These are phyloP conservation scores for Alces alces DNA, from an alignment of 2,113 vertebrate genomes.

Conservation along the genomic window DNA sequence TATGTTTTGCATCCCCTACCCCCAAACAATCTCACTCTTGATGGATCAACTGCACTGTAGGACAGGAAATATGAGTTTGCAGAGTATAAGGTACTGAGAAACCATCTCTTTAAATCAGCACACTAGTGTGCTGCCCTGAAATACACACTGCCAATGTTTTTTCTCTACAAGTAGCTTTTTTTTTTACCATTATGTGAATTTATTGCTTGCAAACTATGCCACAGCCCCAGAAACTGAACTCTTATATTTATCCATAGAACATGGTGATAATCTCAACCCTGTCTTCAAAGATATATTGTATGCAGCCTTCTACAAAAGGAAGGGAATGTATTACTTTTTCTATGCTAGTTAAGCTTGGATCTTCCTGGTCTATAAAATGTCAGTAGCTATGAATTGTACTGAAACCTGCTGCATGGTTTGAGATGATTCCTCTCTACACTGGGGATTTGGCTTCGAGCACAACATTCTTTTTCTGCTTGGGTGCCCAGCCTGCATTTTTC, in stretches of 20 bases:
- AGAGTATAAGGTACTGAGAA: slow-evolving; percentile 20
- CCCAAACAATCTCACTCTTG: neutral
- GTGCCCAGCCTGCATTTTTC: neutral
- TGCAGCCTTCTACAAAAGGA: slow-evolving; percentile 48
- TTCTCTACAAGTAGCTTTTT: slow-evolving; percentile 25
- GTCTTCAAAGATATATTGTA: slow-evolving; percentile 66
- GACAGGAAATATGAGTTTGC: slow-evolving; percentile 33
- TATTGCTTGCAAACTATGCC: slow-evolving; percentile 51
- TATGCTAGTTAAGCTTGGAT: slow-evolving; percentile 61
- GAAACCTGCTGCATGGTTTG: slow-evolving; percentile 13
- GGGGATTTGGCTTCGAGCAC: slow-evolving; percentile 34
- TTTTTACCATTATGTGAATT: slow-evolving; percentile 58
- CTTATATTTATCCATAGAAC: slow-evolving; percentile 64
- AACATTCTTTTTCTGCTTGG: slow-evolving; percentile 41
- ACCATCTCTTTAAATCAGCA: slow-evolving; percentile 36
- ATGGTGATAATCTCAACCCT: slow-evolving; percentile 60
- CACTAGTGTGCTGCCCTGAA: neutral
- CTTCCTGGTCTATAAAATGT: slow-evolving; percentile 59
- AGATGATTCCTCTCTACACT: slow-evolving; percentile 1
- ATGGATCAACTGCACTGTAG: slow-evolving; percentile 9
- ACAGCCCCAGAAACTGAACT: slow-evolving; percentile 52
- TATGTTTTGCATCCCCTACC: neutral
- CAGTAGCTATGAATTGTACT: slow-evolving; percentile 51
- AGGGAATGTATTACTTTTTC: slow-evolving; percentile 57
- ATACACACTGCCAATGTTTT: neutral